These are phyloP conservation scores for Urocynchramus pylzowi DNA, from an alignment of 2,113 vertebrate species.

Conservation along the genomic window DNA sequence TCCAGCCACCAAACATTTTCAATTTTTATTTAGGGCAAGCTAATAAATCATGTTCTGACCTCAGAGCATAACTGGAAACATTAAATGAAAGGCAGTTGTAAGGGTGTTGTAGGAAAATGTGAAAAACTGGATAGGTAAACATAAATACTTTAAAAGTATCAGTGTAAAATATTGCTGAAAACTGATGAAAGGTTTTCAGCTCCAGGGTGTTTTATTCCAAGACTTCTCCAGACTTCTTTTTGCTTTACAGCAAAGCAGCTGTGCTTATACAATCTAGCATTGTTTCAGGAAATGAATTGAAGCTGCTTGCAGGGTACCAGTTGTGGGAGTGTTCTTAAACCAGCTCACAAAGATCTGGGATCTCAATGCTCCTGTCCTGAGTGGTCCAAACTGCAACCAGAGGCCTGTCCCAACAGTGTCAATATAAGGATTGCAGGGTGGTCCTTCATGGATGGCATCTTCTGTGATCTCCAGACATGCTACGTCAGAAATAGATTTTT, in stretches of 20 bases:
- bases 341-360: neutral
- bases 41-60: slow-evolving; percentile 41
- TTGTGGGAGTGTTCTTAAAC: neutral
- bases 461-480: neutral
- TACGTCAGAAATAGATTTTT: neutral
- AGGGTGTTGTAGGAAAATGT: neutral
- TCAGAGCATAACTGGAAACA: neutral
- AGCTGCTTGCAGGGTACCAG: neutral
- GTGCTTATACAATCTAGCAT: neutral
- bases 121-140: neutral
- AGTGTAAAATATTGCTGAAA: neutral
- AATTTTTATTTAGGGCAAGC: slow-evolving; percentile 20
- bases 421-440: neutral
- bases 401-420: neutral
- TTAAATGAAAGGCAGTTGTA: neutral
- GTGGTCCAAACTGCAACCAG: neutral
- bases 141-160: neutral
- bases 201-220: neutral
- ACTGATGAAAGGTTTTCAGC: neutral
- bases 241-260: slow-evolving; percentile 14
- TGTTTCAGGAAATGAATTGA: neutral
- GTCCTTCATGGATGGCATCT: neutral
- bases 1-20: slow-evolving; percentile 7
- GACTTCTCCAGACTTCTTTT: neutral
- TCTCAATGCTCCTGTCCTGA: neutral